Evolutionary conservation across 2,797 vertebrate genomes (phyloP), one percentile per base, ranked within the genome.

Genomic region (Cottoperca gobio): DNA sequence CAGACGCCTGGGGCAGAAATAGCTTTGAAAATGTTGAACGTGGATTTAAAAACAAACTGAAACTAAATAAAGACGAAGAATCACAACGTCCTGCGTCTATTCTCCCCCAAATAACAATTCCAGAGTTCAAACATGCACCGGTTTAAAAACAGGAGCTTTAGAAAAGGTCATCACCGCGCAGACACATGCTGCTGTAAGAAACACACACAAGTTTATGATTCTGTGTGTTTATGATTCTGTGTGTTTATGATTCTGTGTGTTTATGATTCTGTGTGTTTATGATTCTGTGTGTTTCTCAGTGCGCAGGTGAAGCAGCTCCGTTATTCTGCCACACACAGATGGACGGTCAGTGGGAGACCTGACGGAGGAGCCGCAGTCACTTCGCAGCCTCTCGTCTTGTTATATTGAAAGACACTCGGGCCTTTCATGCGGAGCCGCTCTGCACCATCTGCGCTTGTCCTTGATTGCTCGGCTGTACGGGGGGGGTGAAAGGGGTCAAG

Each of bases 311-410:
- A 13, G 57, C 1, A 6, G 39, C 43, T 50, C 28, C 17, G 57
- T 42, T 45, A 6, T 55, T 6, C 67, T 88, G 91, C 63, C 89
- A 88, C 59, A 45, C 61, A 42, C 90, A 92, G 91, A 90, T 88
- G 90, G 83, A 19, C 52, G 9, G 53, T 63, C 95, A 90, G 94
- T 43, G 81, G 94, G 93, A 94, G 83, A 57, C 7, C 73, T 70
- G 79, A 76, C 54, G 24, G 76, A 69, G 50, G 40, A 62, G 71
- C 66, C 17, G 69, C 78, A 59, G 85, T 76, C 76, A 59, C 63
- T n/a, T 33, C 40, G 13, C 80, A 79, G 83, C 76, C 76, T 76
- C 75, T 43, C 9, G 10, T 62, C 76, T 63, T 68, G 73, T 60
- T 66, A 12, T 45, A 50, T 52, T 13, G 57, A 14, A 50, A 63